These are phyloP conservation scores for Archips crataeganus DNA, from an alignment of 2,888 invertebrate genomes.

Conservation along the genomic window DNA sequence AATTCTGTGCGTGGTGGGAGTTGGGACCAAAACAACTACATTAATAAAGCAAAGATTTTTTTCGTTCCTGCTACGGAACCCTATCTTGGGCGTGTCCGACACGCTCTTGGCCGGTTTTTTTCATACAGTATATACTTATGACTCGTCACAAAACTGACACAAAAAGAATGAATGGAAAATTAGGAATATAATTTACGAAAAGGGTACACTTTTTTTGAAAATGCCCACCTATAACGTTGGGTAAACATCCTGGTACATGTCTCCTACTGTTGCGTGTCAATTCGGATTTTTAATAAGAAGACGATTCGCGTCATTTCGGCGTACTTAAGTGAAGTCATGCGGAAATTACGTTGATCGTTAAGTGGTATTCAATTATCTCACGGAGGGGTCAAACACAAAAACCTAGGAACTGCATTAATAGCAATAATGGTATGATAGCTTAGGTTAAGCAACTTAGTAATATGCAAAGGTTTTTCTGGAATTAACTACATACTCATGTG, in stretches of 20 bases:
- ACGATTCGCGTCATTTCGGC: constrained; percentile 24
- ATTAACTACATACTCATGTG: background rate
- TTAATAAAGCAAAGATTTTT: too few species aligned
- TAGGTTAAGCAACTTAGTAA: constrained; percentile 15
- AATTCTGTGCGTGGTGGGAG: too few species aligned
- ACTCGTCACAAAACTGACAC: too few species aligned
- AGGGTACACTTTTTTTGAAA: too few species aligned
- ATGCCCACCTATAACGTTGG: too few species aligned
- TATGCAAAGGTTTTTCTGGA: background rate
- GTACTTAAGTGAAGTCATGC: constrained; percentile 51
- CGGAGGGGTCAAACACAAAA: constrained; percentile 48
- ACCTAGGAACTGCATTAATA: constrained; percentile 25
- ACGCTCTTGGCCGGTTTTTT: too few species aligned
- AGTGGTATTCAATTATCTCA: constrained; percentile 50
- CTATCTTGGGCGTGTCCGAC: too few species aligned
- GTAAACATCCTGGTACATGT: constrained; percentile 33
- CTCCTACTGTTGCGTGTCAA: constrained; percentile 40
- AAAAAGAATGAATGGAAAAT: too few species aligned
- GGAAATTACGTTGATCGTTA: constrained; percentile 53
- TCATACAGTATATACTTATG: too few species aligned
- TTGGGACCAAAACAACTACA: too few species aligned
- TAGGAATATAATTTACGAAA: too few species aligned
- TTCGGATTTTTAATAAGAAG: constrained; percentile 43
- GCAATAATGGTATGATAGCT: constrained; percentile 48
- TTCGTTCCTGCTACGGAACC: too few species aligned